Evolutionary conservation across 2,113 vertebrate genomes (phyloP).

Genomic region (Brachionichthys hirsutus): DNA sequence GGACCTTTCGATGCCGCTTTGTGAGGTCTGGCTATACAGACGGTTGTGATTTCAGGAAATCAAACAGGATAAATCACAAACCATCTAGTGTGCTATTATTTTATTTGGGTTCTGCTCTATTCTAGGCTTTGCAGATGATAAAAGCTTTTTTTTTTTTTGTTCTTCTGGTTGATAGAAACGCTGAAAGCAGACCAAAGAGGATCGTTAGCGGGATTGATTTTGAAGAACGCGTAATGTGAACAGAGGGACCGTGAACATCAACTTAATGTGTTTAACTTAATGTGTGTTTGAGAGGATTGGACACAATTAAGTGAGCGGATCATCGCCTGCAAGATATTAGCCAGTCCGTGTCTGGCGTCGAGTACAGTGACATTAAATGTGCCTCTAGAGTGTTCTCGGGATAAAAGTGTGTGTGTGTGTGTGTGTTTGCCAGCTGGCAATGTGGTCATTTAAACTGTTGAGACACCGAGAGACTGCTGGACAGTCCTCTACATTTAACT

Average conservation of each 20-base stretch:
- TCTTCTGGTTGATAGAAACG: constrained; percentile 11
- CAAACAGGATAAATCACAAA: not conserved
- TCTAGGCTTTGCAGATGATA: constrained; percentile 1
- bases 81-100: not conserved
- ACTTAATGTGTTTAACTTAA: not conserved
- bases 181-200: constrained; percentile 3
- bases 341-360: not conserved
- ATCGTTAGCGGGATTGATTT: not conserved
- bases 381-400: not conserved
- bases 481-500: too few relatives aligned
- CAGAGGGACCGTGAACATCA: not conserved
- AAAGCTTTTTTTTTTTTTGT: not conserved
- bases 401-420: too few relatives aligned
- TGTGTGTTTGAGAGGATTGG: not conserved
- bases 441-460: too few relatives aligned
- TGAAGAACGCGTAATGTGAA: constrained; percentile 11
- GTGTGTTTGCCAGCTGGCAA: constrained; percentile 2
- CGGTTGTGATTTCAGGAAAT: not conserved
- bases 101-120: too few relatives aligned
- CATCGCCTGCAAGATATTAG: constrained; percentile 6
- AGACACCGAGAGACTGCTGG: too few relatives aligned
- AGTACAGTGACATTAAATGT: constrained; percentile 12
- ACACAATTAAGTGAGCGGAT: not conserved
- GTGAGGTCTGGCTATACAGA: constrained; percentile 19
- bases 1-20: constrained; percentile 16